Conservation (phyloP, 2,113 vertebrate genomes). For the Labeo catla region DNA sequence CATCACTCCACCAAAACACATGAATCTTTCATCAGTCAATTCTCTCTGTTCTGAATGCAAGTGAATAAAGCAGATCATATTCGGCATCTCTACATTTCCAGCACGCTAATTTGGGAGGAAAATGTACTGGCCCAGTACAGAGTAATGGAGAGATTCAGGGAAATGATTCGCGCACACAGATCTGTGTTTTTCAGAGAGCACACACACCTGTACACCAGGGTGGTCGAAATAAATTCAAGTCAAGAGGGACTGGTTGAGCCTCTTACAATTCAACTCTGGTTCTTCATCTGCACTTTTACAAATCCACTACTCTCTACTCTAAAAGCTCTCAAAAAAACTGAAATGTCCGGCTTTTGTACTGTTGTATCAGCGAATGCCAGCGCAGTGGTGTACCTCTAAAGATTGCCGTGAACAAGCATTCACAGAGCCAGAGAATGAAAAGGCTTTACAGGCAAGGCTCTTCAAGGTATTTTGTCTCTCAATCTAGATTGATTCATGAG, state of each 20-base stretch:
- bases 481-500: background rate
- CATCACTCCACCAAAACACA: conserved; percentile 47
- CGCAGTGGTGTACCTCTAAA: background rate
- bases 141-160: conserved; percentile 5
- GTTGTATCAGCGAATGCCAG: background rate
- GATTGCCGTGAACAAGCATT: background rate
- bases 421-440: background rate
- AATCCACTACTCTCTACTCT: background rate
- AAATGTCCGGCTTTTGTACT: conserved; percentile 22
- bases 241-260: background rate
- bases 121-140: background rate
- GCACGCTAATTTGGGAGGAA: conserved; percentile 20
- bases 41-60: conserved; percentile 44
- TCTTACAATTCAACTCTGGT: background rate
- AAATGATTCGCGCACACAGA: background rate
- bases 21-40: conserved; percentile 56
- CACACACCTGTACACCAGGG: background rate
- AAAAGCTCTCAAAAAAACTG: conserved; percentile 5
- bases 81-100: background rate
- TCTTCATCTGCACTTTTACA: conserved; percentile 12
- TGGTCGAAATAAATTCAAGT: background rate
- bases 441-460: conserved; percentile 16
- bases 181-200: background rate
- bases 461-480: background rate
- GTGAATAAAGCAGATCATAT: conserved; percentile 37